Percentiles rank a stretch among this genome's conserved stretches.
Conservation (phyloP, 2,113 vertebrate genomes). For the Platysteira castanea region DNA sequence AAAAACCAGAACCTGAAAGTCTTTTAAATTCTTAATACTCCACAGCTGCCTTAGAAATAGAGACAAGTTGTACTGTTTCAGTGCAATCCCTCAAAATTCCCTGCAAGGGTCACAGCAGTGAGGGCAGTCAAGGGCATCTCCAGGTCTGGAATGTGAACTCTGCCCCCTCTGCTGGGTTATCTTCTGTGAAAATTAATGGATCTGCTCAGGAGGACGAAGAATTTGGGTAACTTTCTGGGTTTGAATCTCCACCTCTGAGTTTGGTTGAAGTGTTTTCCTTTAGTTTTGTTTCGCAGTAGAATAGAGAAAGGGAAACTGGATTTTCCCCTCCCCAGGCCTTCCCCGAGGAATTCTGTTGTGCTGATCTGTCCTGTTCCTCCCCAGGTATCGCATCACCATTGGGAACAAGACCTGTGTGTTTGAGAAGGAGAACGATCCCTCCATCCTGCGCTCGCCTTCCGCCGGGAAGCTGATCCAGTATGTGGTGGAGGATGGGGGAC, state of each 20-base stretch:
- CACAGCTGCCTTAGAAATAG: not conserved
- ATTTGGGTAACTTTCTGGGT: not conserved
- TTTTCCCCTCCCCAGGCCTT: not conserved
- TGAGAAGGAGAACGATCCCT: constrained; percentile 97
- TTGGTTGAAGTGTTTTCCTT: not conserved
- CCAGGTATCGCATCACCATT: constrained; percentile 96
- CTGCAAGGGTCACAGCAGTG: not conserved
- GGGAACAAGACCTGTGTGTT: constrained; percentile 99
- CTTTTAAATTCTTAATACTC: not conserved
- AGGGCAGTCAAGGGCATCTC: not conserved
- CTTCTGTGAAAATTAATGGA: not conserved
- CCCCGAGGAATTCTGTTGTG: not conserved
- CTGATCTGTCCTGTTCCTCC: not conserved
- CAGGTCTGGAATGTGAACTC: not conserved
- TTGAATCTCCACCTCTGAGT: not conserved
- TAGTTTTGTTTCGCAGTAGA: not conserved
- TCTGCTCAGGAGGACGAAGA: not conserved
- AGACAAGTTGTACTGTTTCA: not conserved
- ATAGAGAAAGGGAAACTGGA: not conserved
- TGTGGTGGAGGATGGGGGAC: constrained; percentile 93
- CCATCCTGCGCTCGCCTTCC: constrained; percentile 90
- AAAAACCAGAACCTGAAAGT: not conserved
- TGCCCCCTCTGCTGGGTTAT: not conserved
- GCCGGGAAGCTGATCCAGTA: constrained; percentile 98
- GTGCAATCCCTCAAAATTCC: not conserved